A percentile compares a stretch with the other conserved stretches of the same genome.
These are phyloP conservation scores for Spilosoma lubricipeda DNA, from an alignment of 2,888 invertebrate genomes.

Conservation along the genomic window DNA sequence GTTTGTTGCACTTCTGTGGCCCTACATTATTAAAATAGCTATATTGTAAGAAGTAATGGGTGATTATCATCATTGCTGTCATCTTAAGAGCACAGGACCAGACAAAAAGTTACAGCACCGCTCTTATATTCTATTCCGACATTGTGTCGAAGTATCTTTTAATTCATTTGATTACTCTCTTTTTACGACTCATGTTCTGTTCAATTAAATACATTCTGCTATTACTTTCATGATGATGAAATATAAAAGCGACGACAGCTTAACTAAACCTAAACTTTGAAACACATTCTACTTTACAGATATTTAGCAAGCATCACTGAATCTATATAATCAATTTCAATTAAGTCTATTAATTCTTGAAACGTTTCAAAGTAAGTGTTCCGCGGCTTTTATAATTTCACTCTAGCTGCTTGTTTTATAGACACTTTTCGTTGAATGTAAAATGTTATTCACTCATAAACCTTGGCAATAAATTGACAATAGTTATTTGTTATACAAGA, in stretches of 20 bases:
- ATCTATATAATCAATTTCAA: constrained; percentile 39
- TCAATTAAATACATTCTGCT: constrained; percentile 1
- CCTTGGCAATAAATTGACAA: no score
- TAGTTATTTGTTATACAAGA: no score
- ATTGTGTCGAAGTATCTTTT: neutral
- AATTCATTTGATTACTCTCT: neutral
- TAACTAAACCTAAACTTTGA: constrained; percentile 7
- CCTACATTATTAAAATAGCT: neutral
- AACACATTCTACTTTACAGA: constrained; percentile 30
- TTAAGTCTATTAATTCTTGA: constrained; percentile 43
- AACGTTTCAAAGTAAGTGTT: constrained; percentile 41
- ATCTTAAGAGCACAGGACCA: neutral
- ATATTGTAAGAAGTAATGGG: neutral
- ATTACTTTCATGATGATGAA: neutral
- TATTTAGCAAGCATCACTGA: constrained; percentile 37
- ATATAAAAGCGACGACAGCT: neutral
- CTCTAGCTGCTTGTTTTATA: constrained; percentile 16
- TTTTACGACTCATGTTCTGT: neutral
- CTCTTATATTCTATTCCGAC: neutral
- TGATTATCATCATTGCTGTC: neutral
- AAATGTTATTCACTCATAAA: constrained; percentile 6
- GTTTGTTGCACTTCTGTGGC: no score
- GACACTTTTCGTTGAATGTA: constrained; percentile 12
- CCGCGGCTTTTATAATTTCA: constrained; percentile 27
- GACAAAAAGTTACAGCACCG: neutral